Percentiles rank a stretch among this genome's conserved stretches.
Conservation (phyloP, 2,888 invertebrate species). For the Erpobdella octoculata region DNA sequence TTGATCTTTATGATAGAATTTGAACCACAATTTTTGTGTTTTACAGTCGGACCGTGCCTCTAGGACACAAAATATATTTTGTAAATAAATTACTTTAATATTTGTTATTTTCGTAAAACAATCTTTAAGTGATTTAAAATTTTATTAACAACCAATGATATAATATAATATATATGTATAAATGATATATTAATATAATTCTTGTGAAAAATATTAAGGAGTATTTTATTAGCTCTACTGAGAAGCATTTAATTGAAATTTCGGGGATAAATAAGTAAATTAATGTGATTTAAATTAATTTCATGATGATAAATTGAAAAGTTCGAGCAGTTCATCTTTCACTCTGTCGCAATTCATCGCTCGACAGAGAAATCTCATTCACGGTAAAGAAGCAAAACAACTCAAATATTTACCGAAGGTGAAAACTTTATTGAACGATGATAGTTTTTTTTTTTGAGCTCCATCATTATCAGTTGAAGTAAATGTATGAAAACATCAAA, state of each 20-base stretch:
- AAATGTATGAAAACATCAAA: not conserved
- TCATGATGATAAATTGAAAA: not conserved
- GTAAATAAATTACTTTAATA: too few species aligned
- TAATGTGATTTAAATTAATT: not conserved
- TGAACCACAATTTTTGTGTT: too few species aligned
- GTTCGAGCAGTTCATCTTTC: constrained; percentile 51
- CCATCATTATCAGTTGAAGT: too few species aligned
- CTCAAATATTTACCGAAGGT: constrained; percentile 73
- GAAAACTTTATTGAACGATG: not conserved
- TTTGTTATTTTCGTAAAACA: too few species aligned
- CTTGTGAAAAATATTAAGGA: not conserved
- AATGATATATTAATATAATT: constrained; percentile 1
- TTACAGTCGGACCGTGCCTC: too few species aligned
- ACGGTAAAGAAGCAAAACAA: constrained; percentile 70
- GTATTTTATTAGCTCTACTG: not conserved
- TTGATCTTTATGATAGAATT: too few species aligned
- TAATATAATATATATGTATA: too few species aligned
- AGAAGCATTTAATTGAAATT: not conserved
- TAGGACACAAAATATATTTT: too few species aligned
- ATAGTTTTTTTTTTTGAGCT: too few species aligned
- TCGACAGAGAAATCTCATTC: constrained; percentile 65
- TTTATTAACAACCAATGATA: too few species aligned
- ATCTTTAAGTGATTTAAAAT: too few species aligned
- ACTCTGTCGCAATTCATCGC: constrained; percentile 65
- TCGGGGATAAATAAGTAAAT: not conserved